Base-by-base conservation (phyloP, 1,140 invertebrate genomes). In the Lepidotrigona ventralis region DNA sequence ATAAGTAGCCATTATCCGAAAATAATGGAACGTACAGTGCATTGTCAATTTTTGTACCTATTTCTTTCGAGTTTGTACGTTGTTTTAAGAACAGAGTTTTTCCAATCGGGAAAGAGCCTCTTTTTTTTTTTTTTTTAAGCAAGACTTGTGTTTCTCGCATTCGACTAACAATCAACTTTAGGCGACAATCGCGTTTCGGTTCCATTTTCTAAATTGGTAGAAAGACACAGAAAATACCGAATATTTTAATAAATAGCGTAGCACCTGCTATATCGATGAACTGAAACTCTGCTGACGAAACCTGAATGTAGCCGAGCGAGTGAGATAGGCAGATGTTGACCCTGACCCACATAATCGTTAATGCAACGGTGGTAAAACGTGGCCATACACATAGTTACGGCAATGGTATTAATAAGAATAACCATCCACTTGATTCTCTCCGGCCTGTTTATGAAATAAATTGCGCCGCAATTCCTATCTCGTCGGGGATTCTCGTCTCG, bases 261-360 rank as follows among this genome's bases (percentile, higher is more conserved):
- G 39, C 56, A 85, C 33, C 33, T 14, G 23, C 29, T 85, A 77
- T 53, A 80, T 75, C 60, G 68, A 79, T 79, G 72, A 46, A 17
- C n/a, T 58, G 17, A 64, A 26, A 80, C 29, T 64, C 8, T 51
- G 56, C 74, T 39, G 79, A 82, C 39, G 79, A 75, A 68, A 85
- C 60, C 63, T 69, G 79, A 90, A 81, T 81, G 86, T 81, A 87
- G 84, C 78, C 85, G 86, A 80, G 86, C 75, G 84, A 89, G 87
- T 29, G 81, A 86, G 85, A 91, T 90, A 89, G 88, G 86, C 90
- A 91, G 91, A 90, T 90, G 91, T 90, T 91, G 92, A 93, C 92
- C 93, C 92, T 93, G 93, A 93, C 93, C 92, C 77, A 93, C 84
- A 91, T 93, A 92, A 89, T 91, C 87, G 85, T 90, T 82, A 91